A percentile compares a stretch with the other conserved stretches of the same genome.
phyloP scores from a whole-genome alignment of 2,113 vertebrate species.

The Rhabdomys dilectus region DNA sequence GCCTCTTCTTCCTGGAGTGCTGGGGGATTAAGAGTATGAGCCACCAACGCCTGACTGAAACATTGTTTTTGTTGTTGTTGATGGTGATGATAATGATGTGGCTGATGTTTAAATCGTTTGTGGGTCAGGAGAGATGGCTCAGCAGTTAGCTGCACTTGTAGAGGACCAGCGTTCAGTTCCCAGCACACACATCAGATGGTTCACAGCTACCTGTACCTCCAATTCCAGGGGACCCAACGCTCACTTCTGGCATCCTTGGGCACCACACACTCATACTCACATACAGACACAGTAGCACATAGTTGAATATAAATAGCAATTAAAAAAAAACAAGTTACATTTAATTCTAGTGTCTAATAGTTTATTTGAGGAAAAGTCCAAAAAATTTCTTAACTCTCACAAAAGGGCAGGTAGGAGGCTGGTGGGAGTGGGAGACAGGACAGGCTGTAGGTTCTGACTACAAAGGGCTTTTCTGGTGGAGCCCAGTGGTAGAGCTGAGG shows the following conservation, averaged over 20 bases:
- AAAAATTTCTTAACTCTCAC: not conserved
- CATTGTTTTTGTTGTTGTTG: not conserved
- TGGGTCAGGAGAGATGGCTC: not conserved
- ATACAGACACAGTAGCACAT: not conserved
- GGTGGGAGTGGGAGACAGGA: not conserved
- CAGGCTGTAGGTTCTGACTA: not conserved
- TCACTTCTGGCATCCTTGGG: no score
- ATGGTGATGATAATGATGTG: not conserved
- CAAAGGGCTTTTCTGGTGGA: not conserved
- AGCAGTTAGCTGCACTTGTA: not conserved
- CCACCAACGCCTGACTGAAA: not conserved
- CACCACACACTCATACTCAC: not conserved
- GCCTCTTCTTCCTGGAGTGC: not conserved
- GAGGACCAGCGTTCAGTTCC: not conserved
- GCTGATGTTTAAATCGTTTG: not conserved
- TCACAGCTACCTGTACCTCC: not conserved
- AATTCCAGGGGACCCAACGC: not conserved
- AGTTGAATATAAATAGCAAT: not conserved
- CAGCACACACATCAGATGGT: not conserved
- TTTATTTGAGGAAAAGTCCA: constrained; percentile 16
- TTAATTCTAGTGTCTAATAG: not conserved
- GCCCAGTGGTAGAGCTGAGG: fast-evolving
- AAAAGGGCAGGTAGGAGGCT: not conserved
- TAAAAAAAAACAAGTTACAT: not conserved
- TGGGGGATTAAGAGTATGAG: not conserved